Base-by-base conservation (phyloP, 2,797 vertebrate species). In the Bradypus variegatus region DNA sequence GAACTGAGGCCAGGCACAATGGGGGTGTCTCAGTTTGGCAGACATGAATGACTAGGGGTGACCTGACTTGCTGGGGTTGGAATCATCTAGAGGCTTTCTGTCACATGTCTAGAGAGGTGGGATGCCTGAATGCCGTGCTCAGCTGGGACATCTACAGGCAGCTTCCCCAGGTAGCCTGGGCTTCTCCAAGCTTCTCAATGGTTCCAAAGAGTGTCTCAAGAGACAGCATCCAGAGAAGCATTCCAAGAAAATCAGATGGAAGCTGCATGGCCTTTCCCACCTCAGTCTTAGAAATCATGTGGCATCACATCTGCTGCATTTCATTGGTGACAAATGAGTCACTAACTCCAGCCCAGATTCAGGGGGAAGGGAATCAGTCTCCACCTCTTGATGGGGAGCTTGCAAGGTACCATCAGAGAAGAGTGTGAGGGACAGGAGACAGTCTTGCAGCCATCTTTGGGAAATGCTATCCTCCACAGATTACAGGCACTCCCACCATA, bases 301-400 rank as follows among this genome's bases (percentile, higher is more conserved):
- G 0, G 11, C 0, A 0, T 65, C 77, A 8, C 38, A n/a, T 70
- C 36, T 29, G 18, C 23, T 29, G 9, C 7, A 16, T 25, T 55
- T 62, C 55, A 13, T 31, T n/a, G 18, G 15, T 77, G 53, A 38
- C 36, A 25, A 0, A 0, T 36, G 53, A 36, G 9, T 38, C 72
- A 15, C 53, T 27, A 9, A 53, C 62, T 2, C 13, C 78, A 41
- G 55, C 3, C 67, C 72, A 58, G 31, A 55, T 72, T 89, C 41
- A 64, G 64, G 53, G 16, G 13, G 48, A 84, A 86, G 45, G 31
- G 64, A 55, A 69, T 33, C 10, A 31, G 36, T n/a, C 31, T 6
- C n/a, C 31, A 78, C 13, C 16, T 31, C 31, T 69, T 58, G 81
- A 48, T 29, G 21, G 13, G 25, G 69, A 14, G 10, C 13, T 5